phyloP scores from a whole-genome alignment of 2,797 vertebrate genomes.

The Pantherophis vulpinus region DNA sequence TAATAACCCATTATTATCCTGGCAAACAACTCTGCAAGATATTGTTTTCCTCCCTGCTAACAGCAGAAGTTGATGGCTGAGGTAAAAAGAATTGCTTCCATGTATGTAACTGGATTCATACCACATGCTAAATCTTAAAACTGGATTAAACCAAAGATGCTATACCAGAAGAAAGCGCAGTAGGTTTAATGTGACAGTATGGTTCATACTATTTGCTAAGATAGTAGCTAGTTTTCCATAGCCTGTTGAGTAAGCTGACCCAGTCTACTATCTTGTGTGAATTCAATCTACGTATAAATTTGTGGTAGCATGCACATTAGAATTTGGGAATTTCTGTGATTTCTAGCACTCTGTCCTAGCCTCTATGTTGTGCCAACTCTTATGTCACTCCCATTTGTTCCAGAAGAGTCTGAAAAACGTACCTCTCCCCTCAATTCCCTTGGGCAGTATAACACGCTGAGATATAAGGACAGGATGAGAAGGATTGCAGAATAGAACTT shows the following conservation, averaged over 20 bases:
- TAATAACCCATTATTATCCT: not conserved
- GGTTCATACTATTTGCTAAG: not conserved
- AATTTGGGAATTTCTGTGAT: not conserved
- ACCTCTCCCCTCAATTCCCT: not conserved
- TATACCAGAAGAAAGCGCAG: not conserved
- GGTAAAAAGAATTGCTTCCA: not conserved
- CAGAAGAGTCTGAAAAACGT: not conserved
- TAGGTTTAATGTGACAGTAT: not conserved
- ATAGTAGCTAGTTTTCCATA: not conserved
- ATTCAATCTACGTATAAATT: not conserved
- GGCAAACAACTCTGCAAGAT: not conserved
- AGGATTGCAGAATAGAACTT: not conserved
- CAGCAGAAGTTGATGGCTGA: not conserved
- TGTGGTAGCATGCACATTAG: not conserved
- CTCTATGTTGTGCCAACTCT: not conserved
- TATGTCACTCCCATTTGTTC: not conserved
- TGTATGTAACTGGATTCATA: not conserved
- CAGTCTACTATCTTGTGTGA: not conserved
- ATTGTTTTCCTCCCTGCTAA: not conserved
- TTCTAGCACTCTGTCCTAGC: not conserved
- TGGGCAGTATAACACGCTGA: not conserved
- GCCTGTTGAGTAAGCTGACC: not conserved
- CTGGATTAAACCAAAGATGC: not conserved
- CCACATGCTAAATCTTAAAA: not conserved
- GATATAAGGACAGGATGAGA: not conserved